phyloP scores from a whole-genome alignment of 2,113 vertebrate genomes.

The Rhynchomys soricoides region DNA sequence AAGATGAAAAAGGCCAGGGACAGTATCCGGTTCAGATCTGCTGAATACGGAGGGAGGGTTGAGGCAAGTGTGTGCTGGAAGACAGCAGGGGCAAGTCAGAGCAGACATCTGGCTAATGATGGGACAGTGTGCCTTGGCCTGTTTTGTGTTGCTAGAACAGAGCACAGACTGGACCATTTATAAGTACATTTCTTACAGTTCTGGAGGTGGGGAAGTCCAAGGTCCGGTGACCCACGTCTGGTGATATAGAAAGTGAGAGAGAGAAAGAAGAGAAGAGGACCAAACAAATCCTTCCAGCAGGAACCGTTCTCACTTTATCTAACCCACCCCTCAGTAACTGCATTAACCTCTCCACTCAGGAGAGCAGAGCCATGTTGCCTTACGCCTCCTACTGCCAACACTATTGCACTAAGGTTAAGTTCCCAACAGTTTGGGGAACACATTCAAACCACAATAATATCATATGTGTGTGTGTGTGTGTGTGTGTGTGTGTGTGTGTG shows the following conservation, averaged over 20 bases:
- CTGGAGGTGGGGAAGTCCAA: not conserved
- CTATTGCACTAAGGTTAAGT: not conserved
- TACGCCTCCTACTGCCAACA: not conserved
- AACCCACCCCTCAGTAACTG: no score
- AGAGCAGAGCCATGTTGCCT: not conserved
- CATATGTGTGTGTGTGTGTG: not conserved
- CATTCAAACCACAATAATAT: not conserved
- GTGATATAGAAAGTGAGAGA: not conserved
- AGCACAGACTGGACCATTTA: not conserved
- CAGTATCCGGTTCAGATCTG: not conserved
- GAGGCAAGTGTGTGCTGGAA: not conserved
- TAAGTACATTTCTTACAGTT: not conserved
- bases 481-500: not conserved
- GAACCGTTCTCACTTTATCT: not conserved
- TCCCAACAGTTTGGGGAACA: not conserved
- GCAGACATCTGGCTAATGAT: not conserved
- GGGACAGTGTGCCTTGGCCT: not conserved
- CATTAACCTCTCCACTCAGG: not conserved
- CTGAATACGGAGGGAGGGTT: rapidly evolving
- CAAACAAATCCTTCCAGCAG: not conserved
- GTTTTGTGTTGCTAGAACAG: not conserved
- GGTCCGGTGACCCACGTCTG: not conserved
- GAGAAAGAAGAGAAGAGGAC: not conserved
- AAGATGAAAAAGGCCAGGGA: not conserved
- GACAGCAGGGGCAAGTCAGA: not conserved